Evolutionary conservation across 2,888 invertebrate species (phyloP).

Genomic region (Acanthoscelides obtectus): DNA sequence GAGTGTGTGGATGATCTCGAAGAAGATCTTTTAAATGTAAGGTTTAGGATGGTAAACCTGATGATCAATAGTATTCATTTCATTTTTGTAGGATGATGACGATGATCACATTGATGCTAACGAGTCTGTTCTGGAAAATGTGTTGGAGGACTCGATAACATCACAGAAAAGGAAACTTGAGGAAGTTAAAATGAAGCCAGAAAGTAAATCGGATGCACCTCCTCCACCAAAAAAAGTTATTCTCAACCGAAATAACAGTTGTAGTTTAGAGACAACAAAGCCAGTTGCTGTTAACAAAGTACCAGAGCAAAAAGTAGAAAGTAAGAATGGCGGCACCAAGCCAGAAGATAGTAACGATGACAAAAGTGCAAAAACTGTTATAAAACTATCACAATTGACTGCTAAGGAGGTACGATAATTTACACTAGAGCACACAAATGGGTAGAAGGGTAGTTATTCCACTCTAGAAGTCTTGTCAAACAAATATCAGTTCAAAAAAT

Average conservation of each 20-base stretch:
- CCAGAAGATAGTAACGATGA: constrained; percentile 47
- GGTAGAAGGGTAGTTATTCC: too few species aligned
- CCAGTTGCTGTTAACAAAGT: constrained; percentile 18
- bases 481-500: too few species aligned
- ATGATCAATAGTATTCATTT: too few species aligned
- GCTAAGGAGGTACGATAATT: constrained; percentile 51
- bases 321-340: constrained; percentile 23
- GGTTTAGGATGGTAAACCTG: constrained; percentile 13
- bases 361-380: constrained; percentile 16
- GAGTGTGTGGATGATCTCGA: constrained; percentile 53
- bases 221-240: constrained; percentile 58
- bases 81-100: constrained; percentile 37
- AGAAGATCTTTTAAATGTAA: constrained; percentile 55
- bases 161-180: constrained; percentile 35
- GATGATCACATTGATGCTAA: constrained; percentile 40
- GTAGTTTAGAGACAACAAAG: constrained; percentile 6
- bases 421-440: not conserved
- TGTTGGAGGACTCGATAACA: constrained; percentile 33
- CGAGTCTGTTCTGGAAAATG: constrained; percentile 40
- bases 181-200: constrained; percentile 19
- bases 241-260: constrained; percentile 51
- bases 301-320: constrained; percentile 23
- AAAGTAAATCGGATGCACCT: constrained; percentile 32
- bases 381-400: constrained; percentile 56
- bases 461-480: too few species aligned